Percentiles rank a stretch among this genome's conserved stretches.
These are phyloP conservation scores for Idris sp. DNA, from an alignment of 1,140 invertebrate genomes.

Conservation along the genomic window DNA sequence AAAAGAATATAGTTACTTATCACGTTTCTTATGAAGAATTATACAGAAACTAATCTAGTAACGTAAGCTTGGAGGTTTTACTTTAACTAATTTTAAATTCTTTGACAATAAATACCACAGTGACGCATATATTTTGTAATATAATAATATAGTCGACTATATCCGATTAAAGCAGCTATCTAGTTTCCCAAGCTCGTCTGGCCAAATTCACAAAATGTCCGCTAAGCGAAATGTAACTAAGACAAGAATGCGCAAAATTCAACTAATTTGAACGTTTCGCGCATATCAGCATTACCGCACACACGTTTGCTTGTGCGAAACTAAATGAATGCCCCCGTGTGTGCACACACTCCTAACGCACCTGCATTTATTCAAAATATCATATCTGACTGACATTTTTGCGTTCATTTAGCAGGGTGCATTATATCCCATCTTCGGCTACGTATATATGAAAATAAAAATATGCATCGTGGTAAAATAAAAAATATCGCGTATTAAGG, in stretches of 20 bases:
- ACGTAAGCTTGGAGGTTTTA: no score
- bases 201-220: conserved; percentile 60
- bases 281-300: conserved; percentile 55
- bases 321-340: conserved; percentile 53
- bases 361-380: conserved; percentile 60
- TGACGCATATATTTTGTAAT: conserved; percentile 39
- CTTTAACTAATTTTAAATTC: no score
- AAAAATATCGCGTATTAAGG: conserved; percentile 32
- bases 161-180: conserved; percentile 57
- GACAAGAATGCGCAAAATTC: conserved; percentile 62
- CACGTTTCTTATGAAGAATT: no score
- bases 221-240: conserved; percentile 59
- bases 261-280: conserved; percentile 57
- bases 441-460: conserved; percentile 51
- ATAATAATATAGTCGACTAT: conserved; percentile 58
- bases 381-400: conserved; percentile 61
- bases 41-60: no score
- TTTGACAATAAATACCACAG: conserved; percentile 43
- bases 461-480: conserved; percentile 31
- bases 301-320: conserved; percentile 27
- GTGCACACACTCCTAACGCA: conserved; percentile 54
- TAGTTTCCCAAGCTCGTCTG: conserved; percentile 60
- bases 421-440: conserved; percentile 57
- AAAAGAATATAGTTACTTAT: no score
- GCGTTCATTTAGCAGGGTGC: conserved; percentile 60